Evolutionary conservation across 2,113 vertebrate species (phyloP).

Genomic region (Platichthys flesus): DNA sequence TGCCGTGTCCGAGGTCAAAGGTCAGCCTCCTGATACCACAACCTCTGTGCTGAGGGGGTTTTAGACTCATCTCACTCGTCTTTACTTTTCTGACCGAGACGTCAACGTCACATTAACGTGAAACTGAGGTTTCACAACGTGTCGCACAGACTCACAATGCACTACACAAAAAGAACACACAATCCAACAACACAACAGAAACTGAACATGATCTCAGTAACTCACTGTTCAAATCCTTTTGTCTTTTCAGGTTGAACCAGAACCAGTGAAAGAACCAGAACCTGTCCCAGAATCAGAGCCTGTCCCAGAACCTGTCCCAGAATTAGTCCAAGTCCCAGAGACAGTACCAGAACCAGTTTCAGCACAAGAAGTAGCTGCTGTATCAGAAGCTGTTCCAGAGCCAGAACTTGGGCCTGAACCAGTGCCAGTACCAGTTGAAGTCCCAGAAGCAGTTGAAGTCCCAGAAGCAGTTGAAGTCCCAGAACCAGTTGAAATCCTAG

Average conservation of each 20-base stretch:
- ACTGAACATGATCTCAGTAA: neutral
- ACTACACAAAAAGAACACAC: too few relatives aligned
- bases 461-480: neutral
- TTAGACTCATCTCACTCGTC: too few relatives aligned
- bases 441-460: neutral
- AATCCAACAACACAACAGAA: too few relatives aligned
- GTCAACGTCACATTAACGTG: too few relatives aligned
- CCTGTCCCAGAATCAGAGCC: conserved; percentile 2
- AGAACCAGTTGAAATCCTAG: conserved; percentile 7
- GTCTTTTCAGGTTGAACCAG: conserved; percentile 9
- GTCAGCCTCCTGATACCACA: neutral
- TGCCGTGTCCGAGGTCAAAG: neutral
- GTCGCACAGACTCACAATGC: too few relatives aligned
- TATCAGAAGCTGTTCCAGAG: neutral
- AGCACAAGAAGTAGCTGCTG: neutral
- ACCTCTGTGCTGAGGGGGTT: too few relatives aligned
- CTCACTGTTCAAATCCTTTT: neutral
- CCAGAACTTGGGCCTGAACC: conserved; percentile 5
- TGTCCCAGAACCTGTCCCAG: conserved; percentile 2
- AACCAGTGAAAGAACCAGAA: conserved; percentile 3
- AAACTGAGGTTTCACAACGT: too few relatives aligned
- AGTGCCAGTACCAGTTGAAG: neutral
- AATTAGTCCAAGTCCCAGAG: conserved; percentile 2
- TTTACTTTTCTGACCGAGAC: too few relatives aligned
- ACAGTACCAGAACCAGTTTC: neutral